Percentiles rank a stretch among this genome's conserved stretches.
Conservation (phyloP, 2,888 invertebrate genomes). For the Caenorhabditis zanzibari region DNA sequence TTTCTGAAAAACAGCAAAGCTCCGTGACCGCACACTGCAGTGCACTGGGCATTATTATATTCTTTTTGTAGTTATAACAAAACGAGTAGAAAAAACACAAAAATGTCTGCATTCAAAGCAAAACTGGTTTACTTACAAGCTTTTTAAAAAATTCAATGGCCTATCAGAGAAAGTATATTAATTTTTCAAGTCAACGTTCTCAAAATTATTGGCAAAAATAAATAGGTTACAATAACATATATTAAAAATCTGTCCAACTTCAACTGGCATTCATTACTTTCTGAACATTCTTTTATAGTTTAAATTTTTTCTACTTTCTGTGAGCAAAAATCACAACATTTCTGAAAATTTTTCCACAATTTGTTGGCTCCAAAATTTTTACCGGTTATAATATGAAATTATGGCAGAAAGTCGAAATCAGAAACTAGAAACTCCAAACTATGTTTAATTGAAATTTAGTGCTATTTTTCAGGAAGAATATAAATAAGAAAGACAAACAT, state of each 20-base stretch:
- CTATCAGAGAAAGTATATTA: no score
- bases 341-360: not conserved
- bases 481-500: not conserved
- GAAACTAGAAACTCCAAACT: slow-evolving; percentile 28
- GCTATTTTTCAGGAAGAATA: slow-evolving; percentile 1
- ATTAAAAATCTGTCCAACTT: no score
- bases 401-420: slow-evolving; percentile 31
- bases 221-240: no score
- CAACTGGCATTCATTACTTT: no score
- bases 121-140: no score
- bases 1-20: not conserved
- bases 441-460: not conserved
- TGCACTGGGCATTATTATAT: not conserved
- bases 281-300: not conserved
- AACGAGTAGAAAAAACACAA: no score
- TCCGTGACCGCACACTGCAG: no score
- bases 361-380: not conserved
- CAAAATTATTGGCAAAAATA: no score
- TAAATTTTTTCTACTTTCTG: not conserved
- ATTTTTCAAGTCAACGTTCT: no score
- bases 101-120: no score
- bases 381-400: no score
- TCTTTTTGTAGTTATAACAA: not conserved
- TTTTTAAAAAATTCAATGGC: no score
- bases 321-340: slow-evolving; percentile 1